Evolutionary conservation across 1,140 invertebrate genomes (phyloP).

Genomic region (Drosophila lacteicornis): DNA sequence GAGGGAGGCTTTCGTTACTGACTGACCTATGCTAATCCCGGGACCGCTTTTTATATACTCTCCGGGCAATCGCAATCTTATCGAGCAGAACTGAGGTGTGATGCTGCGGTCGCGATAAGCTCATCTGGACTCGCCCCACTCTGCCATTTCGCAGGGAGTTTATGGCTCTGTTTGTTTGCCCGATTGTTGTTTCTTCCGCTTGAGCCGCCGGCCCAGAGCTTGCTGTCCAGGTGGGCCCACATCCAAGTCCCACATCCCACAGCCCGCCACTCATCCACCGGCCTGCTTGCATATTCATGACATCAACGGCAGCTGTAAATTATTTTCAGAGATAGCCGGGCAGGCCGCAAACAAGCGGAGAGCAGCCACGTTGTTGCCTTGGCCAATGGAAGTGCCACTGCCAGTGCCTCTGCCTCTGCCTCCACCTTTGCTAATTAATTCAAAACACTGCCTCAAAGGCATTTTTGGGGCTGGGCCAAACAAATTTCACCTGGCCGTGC

Average conservation of each 20-base stretch:
- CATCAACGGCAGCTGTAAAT: constrained; percentile 76
- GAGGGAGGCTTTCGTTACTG: constrained; percentile 15
- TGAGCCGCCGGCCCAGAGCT: constrained; percentile 12
- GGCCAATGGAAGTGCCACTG: constrained; percentile 10
- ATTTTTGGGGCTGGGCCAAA: constrained; percentile 67
- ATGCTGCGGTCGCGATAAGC: constrained; percentile 59
- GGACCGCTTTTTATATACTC: constrained; percentile 53
- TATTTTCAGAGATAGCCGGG: constrained; percentile 70
- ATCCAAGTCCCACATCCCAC: neutral
- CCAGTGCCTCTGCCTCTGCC: constrained; percentile 6
- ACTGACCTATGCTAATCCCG: constrained; percentile 64
- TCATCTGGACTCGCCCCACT: constrained; percentile 5
- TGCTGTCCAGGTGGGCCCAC: constrained; percentile 20
- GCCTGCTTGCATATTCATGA: constrained; percentile 76
- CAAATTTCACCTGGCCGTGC: constrained; percentile 69
- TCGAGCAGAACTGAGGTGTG: constrained; percentile 55
- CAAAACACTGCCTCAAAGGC: constrained; percentile 77
- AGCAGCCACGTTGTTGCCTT: constrained; percentile 50
- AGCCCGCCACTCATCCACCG: neutral
- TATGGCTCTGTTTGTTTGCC: constrained; percentile 75
- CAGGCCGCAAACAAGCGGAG: constrained; percentile 64
- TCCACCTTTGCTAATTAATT: constrained; percentile 72
- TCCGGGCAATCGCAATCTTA: constrained; percentile 53
- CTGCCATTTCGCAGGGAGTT: constrained; percentile 58
- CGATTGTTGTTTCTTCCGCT: constrained; percentile 43